Percentiles rank a stretch among this genome's conserved stretches.
These are phyloP conservation scores for Pandemis cinnamomeana DNA, from an alignment of 2,888 invertebrate species.

Conservation along the genomic window DNA sequence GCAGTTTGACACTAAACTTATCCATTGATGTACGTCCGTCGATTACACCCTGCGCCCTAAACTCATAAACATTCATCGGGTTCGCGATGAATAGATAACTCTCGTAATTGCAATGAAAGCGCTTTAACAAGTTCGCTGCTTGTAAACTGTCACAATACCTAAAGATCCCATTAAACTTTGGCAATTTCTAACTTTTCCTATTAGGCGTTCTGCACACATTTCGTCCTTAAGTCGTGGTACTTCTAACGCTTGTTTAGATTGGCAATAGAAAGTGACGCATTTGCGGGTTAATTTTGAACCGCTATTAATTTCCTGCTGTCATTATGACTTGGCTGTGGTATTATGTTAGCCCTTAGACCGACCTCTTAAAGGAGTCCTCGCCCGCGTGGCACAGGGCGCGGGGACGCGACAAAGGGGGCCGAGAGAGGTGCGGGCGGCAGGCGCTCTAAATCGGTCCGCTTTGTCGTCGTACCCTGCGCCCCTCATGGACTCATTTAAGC, in stretches of 20 bases:
- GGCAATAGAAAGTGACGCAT: conserved; percentile 31
- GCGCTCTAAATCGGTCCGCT: no score
- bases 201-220: conserved; percentile 71
- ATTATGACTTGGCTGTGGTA: neutral
- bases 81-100: conserved; percentile 54
- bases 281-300: conserved; percentile 2
- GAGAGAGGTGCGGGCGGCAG: no score
- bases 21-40: conserved; percentile 14
- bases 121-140: conserved; percentile 66
- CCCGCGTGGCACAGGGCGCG: no score
- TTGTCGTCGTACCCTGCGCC: no score
- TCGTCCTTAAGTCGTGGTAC: conserved; percentile 48
- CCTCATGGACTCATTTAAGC: no score
- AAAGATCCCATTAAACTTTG: conserved; percentile 79
- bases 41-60: conserved; percentile 18
- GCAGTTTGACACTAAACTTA: conserved; percentile 19
- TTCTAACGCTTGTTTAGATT: conserved; percentile 31
- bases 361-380: no score
- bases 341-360: neutral
- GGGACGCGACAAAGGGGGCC: no score
- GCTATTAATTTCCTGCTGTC: neutral
- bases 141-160: conserved; percentile 78
- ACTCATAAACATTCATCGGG: conserved; percentile 36
- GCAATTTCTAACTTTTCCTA: conserved; percentile 79
- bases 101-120: conserved; percentile 64